These are phyloP conservation scores for Neolamprologus sp. DNA, from an alignment of 2,113 vertebrate genomes.

Conservation along the genomic window DNA sequence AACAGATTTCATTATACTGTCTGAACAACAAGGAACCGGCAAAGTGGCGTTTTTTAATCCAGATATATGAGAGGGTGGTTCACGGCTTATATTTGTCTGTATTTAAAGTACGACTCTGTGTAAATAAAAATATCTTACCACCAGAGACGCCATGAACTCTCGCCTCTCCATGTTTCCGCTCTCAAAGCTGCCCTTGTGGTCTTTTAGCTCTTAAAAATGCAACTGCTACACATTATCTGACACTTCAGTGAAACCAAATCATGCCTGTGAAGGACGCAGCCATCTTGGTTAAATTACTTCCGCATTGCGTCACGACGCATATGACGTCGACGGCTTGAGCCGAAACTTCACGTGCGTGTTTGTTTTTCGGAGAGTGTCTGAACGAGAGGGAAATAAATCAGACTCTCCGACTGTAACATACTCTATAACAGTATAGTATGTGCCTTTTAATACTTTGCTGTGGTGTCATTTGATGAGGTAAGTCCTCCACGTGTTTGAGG, in stretches of 20 bases:
- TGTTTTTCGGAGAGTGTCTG: background rate
- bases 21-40: background rate
- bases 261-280: constrained; percentile 65
- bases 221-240: background rate
- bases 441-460: background rate
- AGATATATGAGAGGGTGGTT: background rate
- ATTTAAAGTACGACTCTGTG: background rate
- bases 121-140: constrained; percentile 54
- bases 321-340: background rate
- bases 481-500: background rate
- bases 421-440: background rate
- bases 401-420: background rate
- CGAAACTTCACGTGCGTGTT: background rate
- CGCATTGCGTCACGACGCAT: constrained; percentile 34
- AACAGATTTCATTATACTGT: background rate
- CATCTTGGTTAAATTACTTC: constrained; percentile 55
- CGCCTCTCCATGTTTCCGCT: constrained; percentile 59
- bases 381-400: too few species aligned
- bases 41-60: background rate
- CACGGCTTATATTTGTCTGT: background rate
- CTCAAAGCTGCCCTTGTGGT: background rate
- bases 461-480: background rate
- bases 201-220: background rate
- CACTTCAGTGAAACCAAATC: background rate
- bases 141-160: constrained; percentile 63